A percentile compares a stretch with the other conserved stretches of the same genome.
Conservation (phyloP, 1,140 invertebrate species). For the Drosophila pectinifera region DNA sequence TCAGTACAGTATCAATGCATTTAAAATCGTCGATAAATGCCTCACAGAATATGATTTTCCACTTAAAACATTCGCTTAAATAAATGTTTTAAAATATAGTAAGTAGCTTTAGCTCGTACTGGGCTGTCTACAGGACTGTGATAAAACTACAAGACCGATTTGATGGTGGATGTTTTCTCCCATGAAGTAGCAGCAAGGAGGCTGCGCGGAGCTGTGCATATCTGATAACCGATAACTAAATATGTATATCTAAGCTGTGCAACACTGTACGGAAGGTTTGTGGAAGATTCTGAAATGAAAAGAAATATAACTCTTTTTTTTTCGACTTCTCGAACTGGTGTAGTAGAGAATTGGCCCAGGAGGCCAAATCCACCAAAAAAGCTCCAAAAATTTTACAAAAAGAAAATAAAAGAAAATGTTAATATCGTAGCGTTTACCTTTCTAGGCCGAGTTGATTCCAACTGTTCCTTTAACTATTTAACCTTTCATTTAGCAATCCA, state of each 20-base stretch:
- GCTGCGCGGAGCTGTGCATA: neutral
- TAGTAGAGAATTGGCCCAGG: too few species aligned
- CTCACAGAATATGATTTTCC: neutral
- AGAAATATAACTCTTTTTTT: too few species aligned
- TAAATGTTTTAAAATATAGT: neutral
- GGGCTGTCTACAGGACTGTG: neutral
- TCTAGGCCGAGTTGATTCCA: too few species aligned
- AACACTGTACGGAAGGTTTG: neutral
- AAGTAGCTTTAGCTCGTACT: neutral
- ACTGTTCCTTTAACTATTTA: too few species aligned
- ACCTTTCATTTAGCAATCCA: too few species aligned
- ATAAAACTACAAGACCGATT: neutral
- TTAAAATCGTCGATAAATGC: neutral
- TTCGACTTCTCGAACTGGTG: too few species aligned
- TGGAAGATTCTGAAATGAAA: too few species aligned
- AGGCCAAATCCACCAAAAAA: too few species aligned
- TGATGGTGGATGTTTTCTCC: slow-evolving; percentile 12
- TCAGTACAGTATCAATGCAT: slow-evolving; percentile 1
- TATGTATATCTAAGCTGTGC: neutral
- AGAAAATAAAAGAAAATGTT: too few species aligned
- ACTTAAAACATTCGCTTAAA: slow-evolving; percentile 1
- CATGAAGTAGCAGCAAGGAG: neutral
- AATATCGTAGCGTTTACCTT: too few species aligned
- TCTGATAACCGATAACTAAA: neutral
- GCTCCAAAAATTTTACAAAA: too few species aligned